Evolutionary conservation across 2,888 invertebrate genomes (phyloP), one percentile per base, ranked within the genome.

Genomic region (Dynastes maya): DNA sequence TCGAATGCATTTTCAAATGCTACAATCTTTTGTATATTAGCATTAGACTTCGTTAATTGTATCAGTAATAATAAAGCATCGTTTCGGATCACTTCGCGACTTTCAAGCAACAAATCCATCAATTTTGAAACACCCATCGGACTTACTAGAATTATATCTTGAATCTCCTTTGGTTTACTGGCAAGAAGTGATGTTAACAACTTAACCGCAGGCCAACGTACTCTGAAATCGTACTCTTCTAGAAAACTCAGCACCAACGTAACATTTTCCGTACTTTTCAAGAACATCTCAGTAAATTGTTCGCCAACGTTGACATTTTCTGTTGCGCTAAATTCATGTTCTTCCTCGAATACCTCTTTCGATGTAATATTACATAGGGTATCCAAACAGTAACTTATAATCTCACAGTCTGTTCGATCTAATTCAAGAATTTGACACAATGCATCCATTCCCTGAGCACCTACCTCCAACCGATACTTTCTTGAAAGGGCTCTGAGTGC

Each of bases 1-100:
- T 98, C 98, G 87, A 99, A 99, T 0, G 98, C 98, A 89, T 98
- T 99, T 88, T 99, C 99, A 88, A 99, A 99, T 0, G 99, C 98
- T 0, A 99, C 98, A 85, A 99, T 98, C 90, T 99, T 99, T 88
- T 99, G 98, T 84, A 99, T 97, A 88, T 98, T 98, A 0, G 98
- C 96, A 90, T 99, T 98, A 13, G 95, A 95, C 91, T 95, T 95
- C 0, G 98, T 98, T 83, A 99, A 89, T 85, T 97, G 96, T 81
- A 96, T 96, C 0, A 99, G 91, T 68, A 99, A 90, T 4, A 99
- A 89, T 9, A 99, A 89, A 0, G 97, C 97, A 90, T 98, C 98
- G 87, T 99, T 99, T 80, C 99, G 90, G 79, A 99, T 95, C 0
- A 99, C 96, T 91, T 99, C 99, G 83, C 99, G 91, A 77, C 95